Conservation (phyloP, 2,888 invertebrate genomes). For the Terebella lapidaria region DNA sequence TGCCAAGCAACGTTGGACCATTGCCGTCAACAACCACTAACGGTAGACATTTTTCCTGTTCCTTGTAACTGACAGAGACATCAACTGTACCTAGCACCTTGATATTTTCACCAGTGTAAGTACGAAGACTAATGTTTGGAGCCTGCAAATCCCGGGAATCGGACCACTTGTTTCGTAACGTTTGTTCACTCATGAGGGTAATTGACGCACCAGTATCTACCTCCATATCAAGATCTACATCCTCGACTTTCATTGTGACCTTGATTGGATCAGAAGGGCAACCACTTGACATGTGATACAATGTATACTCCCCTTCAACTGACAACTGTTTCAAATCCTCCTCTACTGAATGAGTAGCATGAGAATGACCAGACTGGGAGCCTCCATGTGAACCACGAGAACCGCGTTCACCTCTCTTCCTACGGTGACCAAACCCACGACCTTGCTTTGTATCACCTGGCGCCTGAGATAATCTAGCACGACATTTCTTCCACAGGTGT, state of each 20-base stretch:
- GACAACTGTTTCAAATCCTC: too few relatives aligned
- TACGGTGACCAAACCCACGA: too few relatives aligned
- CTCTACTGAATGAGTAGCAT: too few relatives aligned
- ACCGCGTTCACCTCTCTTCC: too few relatives aligned
- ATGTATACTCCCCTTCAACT: too few relatives aligned
- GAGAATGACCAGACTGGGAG: too few relatives aligned
- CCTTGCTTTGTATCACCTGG: too few relatives aligned
- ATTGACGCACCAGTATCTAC: not conserved
- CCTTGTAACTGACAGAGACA: not conserved
- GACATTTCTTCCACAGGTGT: too few relatives aligned
- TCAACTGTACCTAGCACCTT: not conserved
- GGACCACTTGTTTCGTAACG: not conserved
- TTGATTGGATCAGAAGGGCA: not conserved
- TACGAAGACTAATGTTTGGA: not conserved
- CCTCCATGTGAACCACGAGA: too few relatives aligned
- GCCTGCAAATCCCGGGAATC: not conserved
- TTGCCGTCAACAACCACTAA: not conserved
- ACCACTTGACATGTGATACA: too few relatives aligned
- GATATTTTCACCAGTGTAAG: not conserved
- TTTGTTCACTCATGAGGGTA: not conserved
- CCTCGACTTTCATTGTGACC: not conserved
- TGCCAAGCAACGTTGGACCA: not conserved
- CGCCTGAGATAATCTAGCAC: too few relatives aligned
- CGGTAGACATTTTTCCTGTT: not conserved
- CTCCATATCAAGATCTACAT: not conserved